phyloP scores from a whole-genome alignment of 2,888 invertebrate species.

The Drosophila tanythrix region DNA sequence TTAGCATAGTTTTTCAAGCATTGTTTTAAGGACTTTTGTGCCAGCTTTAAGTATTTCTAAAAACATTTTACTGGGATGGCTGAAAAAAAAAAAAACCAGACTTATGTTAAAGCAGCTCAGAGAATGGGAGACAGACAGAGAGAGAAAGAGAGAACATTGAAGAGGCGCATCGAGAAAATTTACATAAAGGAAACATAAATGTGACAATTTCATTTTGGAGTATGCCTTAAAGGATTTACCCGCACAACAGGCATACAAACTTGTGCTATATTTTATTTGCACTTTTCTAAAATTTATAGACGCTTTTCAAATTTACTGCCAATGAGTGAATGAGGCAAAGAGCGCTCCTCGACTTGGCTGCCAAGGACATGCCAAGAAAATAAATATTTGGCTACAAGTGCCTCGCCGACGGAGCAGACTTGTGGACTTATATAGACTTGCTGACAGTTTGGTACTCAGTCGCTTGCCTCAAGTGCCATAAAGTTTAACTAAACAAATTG shows the following conservation, averaged over 20 bases:
- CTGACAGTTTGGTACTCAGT: conserved; percentile 28
- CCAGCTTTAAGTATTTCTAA: conserved; percentile 18
- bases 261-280: conserved; percentile 77
- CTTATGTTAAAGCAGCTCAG: conserved; percentile 31
- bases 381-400: conserved; percentile 75
- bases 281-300: conserved; percentile 78
- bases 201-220: conserved; percentile 72
- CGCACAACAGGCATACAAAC: conserved; percentile 50
- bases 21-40: conserved; percentile 24
- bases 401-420: conserved; percentile 3
- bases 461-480: conserved; percentile 68
- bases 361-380: conserved; percentile 53
- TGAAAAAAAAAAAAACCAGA: conserved; percentile 30
- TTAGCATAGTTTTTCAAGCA: conserved; percentile 34
- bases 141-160: conserved; percentile 23
- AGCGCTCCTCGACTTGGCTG: conserved; percentile 14
- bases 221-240: conserved; percentile 75
- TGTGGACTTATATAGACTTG: conserved; percentile 8
- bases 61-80: conserved; percentile 13
- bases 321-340: conserved; percentile 33
- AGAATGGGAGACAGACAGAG: conserved; percentile 11
- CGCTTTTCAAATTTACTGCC: conserved; percentile 74
- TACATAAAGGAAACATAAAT: conserved; percentile 78
- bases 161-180: conserved; percentile 40
- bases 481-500: conserved; percentile 81